Evolutionary conservation across 2,113 vertebrate species (phyloP), one percentile per base, ranked within the genome.

Genomic region (Polypterus bichir): DNA sequence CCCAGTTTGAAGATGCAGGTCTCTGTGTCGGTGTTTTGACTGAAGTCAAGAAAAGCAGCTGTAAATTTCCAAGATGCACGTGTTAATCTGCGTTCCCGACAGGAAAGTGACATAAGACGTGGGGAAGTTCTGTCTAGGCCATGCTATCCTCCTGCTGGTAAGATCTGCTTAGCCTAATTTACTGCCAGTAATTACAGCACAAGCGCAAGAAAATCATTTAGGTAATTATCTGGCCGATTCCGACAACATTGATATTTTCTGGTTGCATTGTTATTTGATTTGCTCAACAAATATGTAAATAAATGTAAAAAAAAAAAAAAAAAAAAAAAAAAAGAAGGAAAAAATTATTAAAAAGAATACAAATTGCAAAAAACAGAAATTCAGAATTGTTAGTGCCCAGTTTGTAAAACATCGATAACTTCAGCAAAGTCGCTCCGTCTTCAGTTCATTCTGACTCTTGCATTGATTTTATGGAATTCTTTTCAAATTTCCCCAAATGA

Each of bases 131-230:
- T 64, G 52, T 66, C 69, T 67, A 54, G 68, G 55, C 48, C 65
- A 60, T 52, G 49, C 5, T 10, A 10, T 44, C 49, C 7, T 63
- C 49, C 52, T 59, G 7, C 61, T 59, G 72, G 73, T 86, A 87
- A 86, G 82, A 81, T 84, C 80, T 76, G 79, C 84, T 87, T 86
- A 85, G 79, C 78, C 76, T 81, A 76, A 78, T 87, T 82, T 73
- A 60, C 64, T 74, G 65, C 67, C 70, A 72, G 65, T 77, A 74
- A 76, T 77, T 83, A 78, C 74, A 78, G 74, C 66, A 71, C 64
- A 44, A 3, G 70, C 70, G 59, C 66, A 65, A 44, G 51, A 9
- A 68, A 75, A 76, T 71, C 59, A 70, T 71, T 67, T 74, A 71
- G 68, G 62, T 65, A 73, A 71, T 71, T 73, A 27, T 27, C 27